Evolutionary conservation across 2,797 vertebrate species (phyloP).

Genomic region (Notoglanidium macrostoma): DNA sequence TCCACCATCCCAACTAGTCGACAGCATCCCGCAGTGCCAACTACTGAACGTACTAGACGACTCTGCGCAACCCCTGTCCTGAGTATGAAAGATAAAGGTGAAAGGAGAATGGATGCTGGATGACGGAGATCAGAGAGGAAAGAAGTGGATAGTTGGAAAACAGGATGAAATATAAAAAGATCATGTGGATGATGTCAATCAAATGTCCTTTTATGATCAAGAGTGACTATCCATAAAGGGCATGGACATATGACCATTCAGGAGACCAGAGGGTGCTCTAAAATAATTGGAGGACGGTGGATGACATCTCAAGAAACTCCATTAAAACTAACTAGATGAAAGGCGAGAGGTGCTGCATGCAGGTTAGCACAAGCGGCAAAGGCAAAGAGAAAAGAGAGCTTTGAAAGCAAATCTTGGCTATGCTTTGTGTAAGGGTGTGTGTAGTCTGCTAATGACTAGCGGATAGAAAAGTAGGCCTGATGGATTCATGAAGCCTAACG

Average conservation of each 20-base stretch:
- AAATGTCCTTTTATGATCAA: conserved; percentile 51
- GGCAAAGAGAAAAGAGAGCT: conserved; percentile 61
- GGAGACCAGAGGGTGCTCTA: conserved; percentile 54
- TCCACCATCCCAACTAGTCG: no score
- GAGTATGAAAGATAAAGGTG: neutral
- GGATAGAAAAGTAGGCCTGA: conserved; percentile 53
- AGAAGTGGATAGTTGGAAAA: neutral
- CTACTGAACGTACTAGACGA: neutral
- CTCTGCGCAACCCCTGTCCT: neutral
- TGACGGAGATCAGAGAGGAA: conserved; percentile 5
- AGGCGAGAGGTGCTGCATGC: conserved; percentile 33
- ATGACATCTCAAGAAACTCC: conserved; percentile 64
- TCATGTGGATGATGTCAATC: conserved; percentile 28
- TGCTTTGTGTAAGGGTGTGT: conserved; percentile 62
- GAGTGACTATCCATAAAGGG: conserved; percentile 43
- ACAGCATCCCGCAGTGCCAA: neutral
- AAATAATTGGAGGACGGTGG: conserved; percentile 63
- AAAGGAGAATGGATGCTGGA: neutral
- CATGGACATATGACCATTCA: conserved; percentile 29
- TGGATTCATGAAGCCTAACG: conserved; percentile 67
- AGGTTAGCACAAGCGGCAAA: conserved; percentile 54
- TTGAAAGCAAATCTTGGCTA: conserved; percentile 57
- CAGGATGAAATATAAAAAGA: conserved; percentile 16
- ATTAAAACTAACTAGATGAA: conserved; percentile 61
- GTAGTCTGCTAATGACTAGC: conserved; percentile 76